Conservation (phyloP, 2,888 invertebrate species). For the Ormyrus pomaceus region DNA sequence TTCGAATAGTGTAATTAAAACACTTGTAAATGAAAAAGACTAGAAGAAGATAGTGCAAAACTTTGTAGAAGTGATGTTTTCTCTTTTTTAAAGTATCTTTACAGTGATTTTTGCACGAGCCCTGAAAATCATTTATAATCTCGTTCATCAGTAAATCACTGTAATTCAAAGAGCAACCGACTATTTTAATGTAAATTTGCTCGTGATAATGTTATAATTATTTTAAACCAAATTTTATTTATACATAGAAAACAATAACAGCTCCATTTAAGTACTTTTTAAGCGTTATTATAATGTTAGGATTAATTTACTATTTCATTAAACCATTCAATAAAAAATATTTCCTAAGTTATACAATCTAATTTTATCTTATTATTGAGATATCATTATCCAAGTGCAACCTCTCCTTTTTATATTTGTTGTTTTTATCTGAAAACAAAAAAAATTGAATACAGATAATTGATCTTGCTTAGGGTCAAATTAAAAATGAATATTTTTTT, state of each 20-base stretch:
- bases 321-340: conserved; percentile 45
- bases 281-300: conserved; percentile 41
- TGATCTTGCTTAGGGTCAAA: too few relatives aligned
- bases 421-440: too few relatives aligned
- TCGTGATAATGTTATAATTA: conserved; percentile 53
- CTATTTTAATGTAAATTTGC: conserved; percentile 43
- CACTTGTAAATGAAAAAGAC: conserved; percentile 49
- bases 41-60: conserved; percentile 36
- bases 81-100: conserved; percentile 15
- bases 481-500: too few relatives aligned
- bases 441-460: too few relatives aligned
- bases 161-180: conserved; percentile 33
- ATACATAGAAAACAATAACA: conserved; percentile 41
- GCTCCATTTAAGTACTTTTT: conserved; percentile 48
- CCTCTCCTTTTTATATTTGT: too few relatives aligned
- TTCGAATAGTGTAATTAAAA: conserved; percentile 42
- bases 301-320: conserved; percentile 42
- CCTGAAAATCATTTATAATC: conserved; percentile 12
- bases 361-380: conserved; percentile 16
- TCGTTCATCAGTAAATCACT: conserved; percentile 24
- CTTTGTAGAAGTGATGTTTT: conserved; percentile 27
- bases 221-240: conserved; percentile 56
- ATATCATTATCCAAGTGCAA: not conserved
- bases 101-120: conserved; percentile 19
- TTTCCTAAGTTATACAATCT: conserved; percentile 41